Conservation (phyloP, 1,140 invertebrate genomes). For the Drosophila funebris region DNA sequence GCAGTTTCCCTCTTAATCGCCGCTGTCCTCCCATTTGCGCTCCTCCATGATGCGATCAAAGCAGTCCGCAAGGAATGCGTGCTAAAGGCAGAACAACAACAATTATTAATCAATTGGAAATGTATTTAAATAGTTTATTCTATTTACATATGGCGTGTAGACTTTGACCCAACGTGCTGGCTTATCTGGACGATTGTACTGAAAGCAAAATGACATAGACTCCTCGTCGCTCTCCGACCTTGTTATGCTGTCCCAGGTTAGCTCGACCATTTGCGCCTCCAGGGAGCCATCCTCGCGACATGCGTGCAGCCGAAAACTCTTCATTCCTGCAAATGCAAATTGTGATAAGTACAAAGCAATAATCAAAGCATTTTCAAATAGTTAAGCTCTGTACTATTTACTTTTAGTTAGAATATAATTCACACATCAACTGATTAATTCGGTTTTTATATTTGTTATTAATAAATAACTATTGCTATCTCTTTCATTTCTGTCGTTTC, state of each 20-base stretch:
- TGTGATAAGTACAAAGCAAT: neutral
- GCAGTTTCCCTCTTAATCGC: conserved; percentile 85
- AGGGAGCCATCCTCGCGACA: conserved; percentile 93
- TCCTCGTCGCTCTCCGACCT: conserved; percentile 96
- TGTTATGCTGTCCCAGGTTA: conserved; percentile 92
- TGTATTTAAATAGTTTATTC: neutral
- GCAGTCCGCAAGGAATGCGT: conserved; percentile 96
- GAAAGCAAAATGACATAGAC: conserved; percentile 94
- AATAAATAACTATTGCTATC: neutral
- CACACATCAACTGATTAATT: too few relatives aligned
- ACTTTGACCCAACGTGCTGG: conserved; percentile 94
- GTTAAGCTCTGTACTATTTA: neutral
- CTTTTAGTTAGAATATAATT: too few relatives aligned
- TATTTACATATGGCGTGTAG: conserved; percentile 94
- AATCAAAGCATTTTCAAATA: neutral
- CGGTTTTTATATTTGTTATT: too few relatives aligned
- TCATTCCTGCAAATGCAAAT: conserved; percentile 82
- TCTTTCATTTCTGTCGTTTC: neutral
- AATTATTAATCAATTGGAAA: neutral
- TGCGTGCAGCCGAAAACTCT: conserved; percentile 92
- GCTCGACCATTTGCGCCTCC: conserved; percentile 94
- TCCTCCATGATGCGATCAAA: conserved; percentile 97
- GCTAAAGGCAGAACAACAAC: conserved; percentile 85
- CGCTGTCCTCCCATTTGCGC: conserved; percentile 90
- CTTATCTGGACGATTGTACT: conserved; percentile 92